Conservation (phyloP, 2,888 invertebrate species). For the Hemicrepidius hirtus region DNA sequence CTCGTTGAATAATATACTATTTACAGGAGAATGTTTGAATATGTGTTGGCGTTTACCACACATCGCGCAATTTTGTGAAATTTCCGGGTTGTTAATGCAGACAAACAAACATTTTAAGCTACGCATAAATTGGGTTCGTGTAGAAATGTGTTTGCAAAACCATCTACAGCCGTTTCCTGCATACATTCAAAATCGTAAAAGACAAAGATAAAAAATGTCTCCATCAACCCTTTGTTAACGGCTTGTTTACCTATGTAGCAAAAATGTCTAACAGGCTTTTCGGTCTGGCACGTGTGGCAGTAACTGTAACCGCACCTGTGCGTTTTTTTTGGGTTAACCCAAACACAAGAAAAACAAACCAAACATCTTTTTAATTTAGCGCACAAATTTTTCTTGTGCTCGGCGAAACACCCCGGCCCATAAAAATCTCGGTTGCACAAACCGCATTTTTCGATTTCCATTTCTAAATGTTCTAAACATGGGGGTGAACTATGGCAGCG, state of each 20-base stretch:
- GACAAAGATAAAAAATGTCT: conserved; percentile 7
- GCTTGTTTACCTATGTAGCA: conserved; percentile 16
- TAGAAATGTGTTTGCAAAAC: background rate
- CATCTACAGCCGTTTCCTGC: conserved; percentile 2
- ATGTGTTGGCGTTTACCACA: conserved; percentile 15
- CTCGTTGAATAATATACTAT: too few species aligned
- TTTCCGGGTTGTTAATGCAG: background rate
- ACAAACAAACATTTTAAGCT: conserved; percentile 13
- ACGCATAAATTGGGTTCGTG: conserved; percentile 20
- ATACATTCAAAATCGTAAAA: conserved; percentile 31
- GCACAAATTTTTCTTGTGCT: background rate
- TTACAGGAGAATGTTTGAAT: too few species aligned
- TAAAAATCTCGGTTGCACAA: background rate
- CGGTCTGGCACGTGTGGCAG: background rate
- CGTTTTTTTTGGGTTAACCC: background rate
- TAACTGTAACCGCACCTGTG: conserved; percentile 3
- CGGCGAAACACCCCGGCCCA: background rate
- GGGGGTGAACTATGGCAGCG: background rate
- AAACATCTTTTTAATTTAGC: background rate
- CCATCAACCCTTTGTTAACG: too few species aligned
- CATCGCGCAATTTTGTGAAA: background rate
- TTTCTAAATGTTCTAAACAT: background rate
- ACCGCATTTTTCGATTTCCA: too few species aligned
- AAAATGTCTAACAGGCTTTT: background rate
- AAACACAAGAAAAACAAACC: background rate